A percentile compares a stretch with the other conserved stretches of the same genome.
phyloP scores from a whole-genome alignment of 2,888 invertebrate genomes.

The Drosophila diplacantha region DNA sequence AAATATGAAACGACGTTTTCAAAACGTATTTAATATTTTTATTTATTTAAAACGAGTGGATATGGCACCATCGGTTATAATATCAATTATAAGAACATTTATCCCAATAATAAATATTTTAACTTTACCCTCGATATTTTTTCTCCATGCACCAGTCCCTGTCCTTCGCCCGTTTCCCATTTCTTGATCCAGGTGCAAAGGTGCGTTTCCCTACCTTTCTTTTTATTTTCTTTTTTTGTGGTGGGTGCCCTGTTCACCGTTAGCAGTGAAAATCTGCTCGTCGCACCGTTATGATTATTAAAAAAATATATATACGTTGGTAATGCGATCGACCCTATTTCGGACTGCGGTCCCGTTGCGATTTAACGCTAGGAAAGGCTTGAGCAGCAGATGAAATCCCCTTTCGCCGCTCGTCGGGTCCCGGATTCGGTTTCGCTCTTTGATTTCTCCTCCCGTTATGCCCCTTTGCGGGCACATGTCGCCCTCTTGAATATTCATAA shows the following conservation, averaged over 20 bases:
- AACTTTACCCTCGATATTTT: neutral
- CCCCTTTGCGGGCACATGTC: slow-evolving; percentile 45
- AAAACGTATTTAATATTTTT: too few species aligned
- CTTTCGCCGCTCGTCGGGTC: neutral
- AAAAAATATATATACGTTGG: slow-evolving; percentile 27
- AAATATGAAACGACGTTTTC: too few species aligned
- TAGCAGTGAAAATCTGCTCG: slow-evolving; percentile 57
- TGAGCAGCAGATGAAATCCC: slow-evolving; percentile 13
- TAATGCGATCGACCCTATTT: slow-evolving; percentile 58
- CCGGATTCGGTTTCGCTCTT: slow-evolving; percentile 23
- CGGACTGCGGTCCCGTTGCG: slow-evolving; percentile 23
- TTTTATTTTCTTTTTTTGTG: slow-evolving; percentile 7
- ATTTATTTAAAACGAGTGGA: neutral
- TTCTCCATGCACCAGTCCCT: neutral
- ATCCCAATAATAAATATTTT: neutral
- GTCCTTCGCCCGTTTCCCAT: slow-evolving; percentile 20
- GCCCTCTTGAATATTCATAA: slow-evolving; percentile 67
- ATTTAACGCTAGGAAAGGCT: slow-evolving; percentile 18
- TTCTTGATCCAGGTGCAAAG: slow-evolving; percentile 29
- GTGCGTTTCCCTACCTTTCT: slow-evolving; percentile 10
- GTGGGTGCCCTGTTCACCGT: slow-evolving; percentile 46
- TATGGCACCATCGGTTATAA: too few species aligned
- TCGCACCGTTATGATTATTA: slow-evolving; percentile 67
- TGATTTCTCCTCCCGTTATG: slow-evolving; percentile 51
- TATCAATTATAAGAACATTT: neutral